A percentile compares a stretch with the other conserved stretches of the same genome.
phyloP scores from a whole-genome alignment of 2,888 invertebrate genomes.

The Lydus trimaculatus region DNA sequence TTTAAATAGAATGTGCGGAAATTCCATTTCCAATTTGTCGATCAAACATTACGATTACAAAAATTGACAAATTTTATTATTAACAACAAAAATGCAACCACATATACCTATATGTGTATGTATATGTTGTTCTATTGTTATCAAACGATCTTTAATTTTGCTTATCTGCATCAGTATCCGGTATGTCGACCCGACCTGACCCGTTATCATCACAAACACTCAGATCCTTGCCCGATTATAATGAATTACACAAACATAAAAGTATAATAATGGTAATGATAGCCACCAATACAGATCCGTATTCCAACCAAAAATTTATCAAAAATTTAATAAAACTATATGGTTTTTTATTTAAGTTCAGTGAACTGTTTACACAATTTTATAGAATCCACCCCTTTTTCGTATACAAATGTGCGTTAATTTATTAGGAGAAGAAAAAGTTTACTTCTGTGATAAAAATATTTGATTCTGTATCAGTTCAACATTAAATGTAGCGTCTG shows the following conservation, averaged over 20 bases:
- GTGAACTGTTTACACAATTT: not conserved
- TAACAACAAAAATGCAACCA: slow-evolving; percentile 29
- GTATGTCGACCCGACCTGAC: slow-evolving; percentile 36
- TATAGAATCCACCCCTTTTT: not conserved
- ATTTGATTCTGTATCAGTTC: not conserved
- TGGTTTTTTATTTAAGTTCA: too few relatives aligned
- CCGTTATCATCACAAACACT: slow-evolving; percentile 34
- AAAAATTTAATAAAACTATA: too few relatives aligned
- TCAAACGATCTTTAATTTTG: slow-evolving; percentile 51
- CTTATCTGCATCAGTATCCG: slow-evolving; percentile 44
- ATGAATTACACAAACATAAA: slow-evolving; percentile 29
- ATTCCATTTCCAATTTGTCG: slow-evolving; percentile 9
- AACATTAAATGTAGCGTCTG: slow-evolving; percentile 13
- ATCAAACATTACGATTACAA: not conserved
- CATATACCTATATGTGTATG: slow-evolving; percentile 20
- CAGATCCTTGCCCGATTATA: slow-evolving; percentile 35
- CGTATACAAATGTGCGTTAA: not conserved
- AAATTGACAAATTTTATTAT: slow-evolving; percentile 6
- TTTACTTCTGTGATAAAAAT: not conserved
- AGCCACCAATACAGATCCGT: not conserved
- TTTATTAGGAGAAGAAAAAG: not conserved
- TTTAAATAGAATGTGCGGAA: slow-evolving; percentile 27
- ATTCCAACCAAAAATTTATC: not conserved
- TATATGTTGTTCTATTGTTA: slow-evolving; percentile 36
- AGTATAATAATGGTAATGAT: not conserved